These are phyloP conservation scores for Campopleginae sp. DNA, from an alignment of 2,888 invertebrate species.

Conservation along the genomic window DNA sequence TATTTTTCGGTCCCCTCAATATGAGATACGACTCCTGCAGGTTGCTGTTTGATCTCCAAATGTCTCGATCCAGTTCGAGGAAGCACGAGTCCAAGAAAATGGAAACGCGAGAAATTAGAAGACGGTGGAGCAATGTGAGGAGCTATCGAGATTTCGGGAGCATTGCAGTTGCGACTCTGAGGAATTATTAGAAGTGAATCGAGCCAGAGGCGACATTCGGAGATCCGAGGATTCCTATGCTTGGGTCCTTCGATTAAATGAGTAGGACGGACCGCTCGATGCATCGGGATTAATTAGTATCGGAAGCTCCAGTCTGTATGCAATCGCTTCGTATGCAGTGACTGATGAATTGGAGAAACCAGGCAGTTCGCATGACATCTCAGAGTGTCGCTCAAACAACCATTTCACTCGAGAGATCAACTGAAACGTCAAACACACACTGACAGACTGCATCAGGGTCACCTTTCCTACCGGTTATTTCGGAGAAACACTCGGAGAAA, in stretches of 20 bases:
- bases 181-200: background rate
- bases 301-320: background rate
- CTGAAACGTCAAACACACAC: background rate
- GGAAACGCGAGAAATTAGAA: background rate
- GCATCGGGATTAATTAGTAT: background rate
- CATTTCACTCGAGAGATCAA: background rate
- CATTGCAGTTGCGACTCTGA: background rate
- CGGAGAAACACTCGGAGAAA: background rate
- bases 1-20: no score
- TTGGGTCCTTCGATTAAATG: background rate
- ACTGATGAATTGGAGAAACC: background rate
- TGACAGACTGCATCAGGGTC: background rate
- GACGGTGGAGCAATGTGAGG: background rate
- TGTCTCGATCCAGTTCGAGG: background rate
- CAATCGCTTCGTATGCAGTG: background rate
- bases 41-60: no score
- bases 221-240: background rate
- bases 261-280: background rate
- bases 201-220: background rate
- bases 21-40: background rate
- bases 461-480: constrained; percentile 14
- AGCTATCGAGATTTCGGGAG: background rate
- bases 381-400: background rate
- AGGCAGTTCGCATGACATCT: background rate
- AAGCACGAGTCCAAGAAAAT: background rate